Evolutionary conservation across 2,888 invertebrate genomes (phyloP).

Genomic region (Cataglyphis altisquamis): DNA sequence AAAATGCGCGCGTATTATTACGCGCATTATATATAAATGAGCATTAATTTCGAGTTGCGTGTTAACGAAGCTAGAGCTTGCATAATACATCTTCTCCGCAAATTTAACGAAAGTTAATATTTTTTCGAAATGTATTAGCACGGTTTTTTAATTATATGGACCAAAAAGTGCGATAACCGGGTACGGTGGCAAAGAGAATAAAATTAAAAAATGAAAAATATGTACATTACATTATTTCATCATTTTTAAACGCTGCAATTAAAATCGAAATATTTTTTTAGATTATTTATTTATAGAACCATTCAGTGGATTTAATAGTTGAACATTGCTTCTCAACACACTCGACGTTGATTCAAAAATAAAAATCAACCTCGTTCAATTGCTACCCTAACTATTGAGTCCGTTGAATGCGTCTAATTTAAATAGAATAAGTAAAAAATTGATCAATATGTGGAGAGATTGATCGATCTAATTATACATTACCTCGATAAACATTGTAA

Average conservation of each 20-base stretch:
- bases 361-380: too few species aligned
- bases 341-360: too few species aligned
- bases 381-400: too few species aligned
- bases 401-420: neutral
- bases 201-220: neutral
- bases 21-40: constrained; percentile 4
- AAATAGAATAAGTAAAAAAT: neutral
- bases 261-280: neutral
- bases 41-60: neutral
- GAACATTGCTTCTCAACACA: too few species aligned
- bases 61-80: constrained; percentile 20
- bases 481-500: constrained; percentile 55
- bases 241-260: neutral
- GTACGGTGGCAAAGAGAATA: neutral
- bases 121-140: neutral
- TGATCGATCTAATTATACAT: neutral
- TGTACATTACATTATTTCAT: neutral
- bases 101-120: constrained; percentile 33
- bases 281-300: neutral
- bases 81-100: neutral
- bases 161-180: neutral
- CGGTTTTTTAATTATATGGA: neutral
- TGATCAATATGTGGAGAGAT: neutral
- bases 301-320: too few species aligned
- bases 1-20: constrained; percentile 23